These are phyloP conservation scores for Drosophila picticornis DNA, from an alignment of 2,888 invertebrate genomes.

Conservation along the genomic window DNA sequence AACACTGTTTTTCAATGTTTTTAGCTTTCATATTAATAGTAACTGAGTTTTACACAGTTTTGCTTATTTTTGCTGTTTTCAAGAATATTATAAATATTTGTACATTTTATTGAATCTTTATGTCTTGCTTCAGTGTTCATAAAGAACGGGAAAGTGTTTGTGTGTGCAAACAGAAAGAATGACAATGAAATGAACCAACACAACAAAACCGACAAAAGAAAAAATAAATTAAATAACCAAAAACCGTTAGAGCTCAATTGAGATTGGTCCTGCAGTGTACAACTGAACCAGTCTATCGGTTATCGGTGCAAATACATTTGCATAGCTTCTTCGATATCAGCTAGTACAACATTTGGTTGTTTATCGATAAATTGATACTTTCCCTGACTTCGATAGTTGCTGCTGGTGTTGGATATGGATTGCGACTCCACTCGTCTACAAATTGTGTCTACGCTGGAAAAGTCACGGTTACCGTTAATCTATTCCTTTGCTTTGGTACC, in stretches of 20 bases:
- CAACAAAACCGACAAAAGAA: not conserved
- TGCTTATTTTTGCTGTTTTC: not conserved
- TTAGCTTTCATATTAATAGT: no score
- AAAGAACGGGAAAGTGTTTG: no score
- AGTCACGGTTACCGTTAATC: constrained; percentile 20
- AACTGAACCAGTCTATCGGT: not conserved
- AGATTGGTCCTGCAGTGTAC: not conserved
- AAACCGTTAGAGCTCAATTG: not conserved
- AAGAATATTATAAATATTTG: not conserved
- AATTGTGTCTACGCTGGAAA: constrained; percentile 18
- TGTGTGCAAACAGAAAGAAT: not conserved
- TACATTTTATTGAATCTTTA: not conserved
- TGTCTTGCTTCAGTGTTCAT: not conserved
- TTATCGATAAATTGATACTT: not conserved
- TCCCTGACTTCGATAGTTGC: not conserved
- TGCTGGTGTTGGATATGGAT: not conserved
- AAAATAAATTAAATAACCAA: not conserved
- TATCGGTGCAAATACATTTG: not conserved
- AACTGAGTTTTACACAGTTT: no score
- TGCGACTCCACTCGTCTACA: constrained; percentile 4
- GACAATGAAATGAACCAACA: not conserved
- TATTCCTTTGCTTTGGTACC: not conserved
- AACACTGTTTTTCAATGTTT: no score
- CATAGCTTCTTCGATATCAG: not conserved
- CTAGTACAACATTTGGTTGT: not conserved